Percentiles rank a stretch among this genome's conserved stretches.
Conservation (phyloP, 37 sponge, comb jelly and placozoan genomes). For the Tethya wilhelma region DNA sequence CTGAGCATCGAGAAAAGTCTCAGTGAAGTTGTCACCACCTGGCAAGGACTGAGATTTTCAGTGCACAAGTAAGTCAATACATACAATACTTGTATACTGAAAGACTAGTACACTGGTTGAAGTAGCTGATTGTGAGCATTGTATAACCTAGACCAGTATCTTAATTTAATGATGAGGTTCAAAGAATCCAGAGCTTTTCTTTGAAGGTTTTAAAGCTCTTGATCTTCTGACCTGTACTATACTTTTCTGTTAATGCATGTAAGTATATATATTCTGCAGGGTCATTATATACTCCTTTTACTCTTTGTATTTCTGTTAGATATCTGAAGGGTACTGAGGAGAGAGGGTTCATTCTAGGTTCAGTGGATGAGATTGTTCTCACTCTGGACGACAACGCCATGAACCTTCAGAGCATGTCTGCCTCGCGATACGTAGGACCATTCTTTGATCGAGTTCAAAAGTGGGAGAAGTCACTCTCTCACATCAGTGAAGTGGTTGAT, state of each 20-base stretch:
- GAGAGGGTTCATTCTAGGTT: slow-evolving; percentile 90
- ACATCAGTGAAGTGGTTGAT: slow-evolving; percentile 99
- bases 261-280: too few species aligned
- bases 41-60: slow-evolving; percentile 85
- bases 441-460: slow-evolving; percentile 97
- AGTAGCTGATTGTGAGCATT: too few species aligned
- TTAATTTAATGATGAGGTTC: too few species aligned
- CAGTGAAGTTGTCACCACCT: slow-evolving; percentile 91
- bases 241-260: too few species aligned
- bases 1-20: slow-evolving; percentile 98
- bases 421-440: slow-evolving; percentile 94
- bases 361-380: slow-evolving; percentile 95
- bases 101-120: too few species aligned
- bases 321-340: slow-evolving; percentile 96
- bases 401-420: slow-evolving; percentile 99
- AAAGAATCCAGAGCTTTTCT: too few species aligned
- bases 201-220: too few species aligned
- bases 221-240: too few species aligned
- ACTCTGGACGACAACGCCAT: slow-evolving; percentile 98
- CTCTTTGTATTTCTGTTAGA: slow-evolving; percentile 36
- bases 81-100: slow-evolving; percentile 1
- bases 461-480: slow-evolving; percentile 99
- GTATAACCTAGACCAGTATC: too few species aligned
- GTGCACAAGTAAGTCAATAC: slow-evolving; percentile 73
- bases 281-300: too few species aligned